Evolutionary conservation across 2,797 vertebrate species (phyloP).

Genomic region (Vipera ursinii): DNA sequence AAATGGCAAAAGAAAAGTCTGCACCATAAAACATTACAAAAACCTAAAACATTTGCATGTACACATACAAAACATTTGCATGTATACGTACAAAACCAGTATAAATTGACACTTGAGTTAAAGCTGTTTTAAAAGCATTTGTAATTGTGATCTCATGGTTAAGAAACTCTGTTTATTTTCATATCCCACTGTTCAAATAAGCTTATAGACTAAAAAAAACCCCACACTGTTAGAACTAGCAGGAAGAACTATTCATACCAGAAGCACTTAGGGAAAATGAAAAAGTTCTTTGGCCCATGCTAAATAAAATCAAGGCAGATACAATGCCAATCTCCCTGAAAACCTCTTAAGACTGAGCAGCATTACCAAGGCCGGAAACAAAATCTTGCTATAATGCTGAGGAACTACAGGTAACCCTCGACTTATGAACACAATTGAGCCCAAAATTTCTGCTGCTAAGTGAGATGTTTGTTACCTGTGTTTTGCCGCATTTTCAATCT

Average conservation of each 20-base stretch:
- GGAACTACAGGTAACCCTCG: background rate
- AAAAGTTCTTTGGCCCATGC: background rate
- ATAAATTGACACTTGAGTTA: background rate
- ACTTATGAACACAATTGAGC: background rate
- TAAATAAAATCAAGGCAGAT: background rate
- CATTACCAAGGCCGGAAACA: background rate
- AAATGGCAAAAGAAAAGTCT: background rate
- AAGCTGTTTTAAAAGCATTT: background rate
- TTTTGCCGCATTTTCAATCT: background rate
- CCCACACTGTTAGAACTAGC: background rate
- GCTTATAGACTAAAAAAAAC: background rate
- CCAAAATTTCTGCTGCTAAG: background rate
- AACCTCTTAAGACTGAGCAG: background rate
- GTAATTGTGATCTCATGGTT: background rate
- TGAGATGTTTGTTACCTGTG: background rate
- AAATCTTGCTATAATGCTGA: background rate
- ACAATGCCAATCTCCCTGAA: background rate
- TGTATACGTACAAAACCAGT: background rate
- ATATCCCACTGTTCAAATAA: background rate
- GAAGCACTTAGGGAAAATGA: background rate
- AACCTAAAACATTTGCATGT: background rate
- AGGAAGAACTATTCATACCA: background rate
- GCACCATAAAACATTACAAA: background rate
- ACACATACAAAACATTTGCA: background rate
- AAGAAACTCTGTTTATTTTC: background rate